These are phyloP conservation scores for Lithophane socia DNA, from an alignment of 2,888 invertebrate species.

Conservation along the genomic window DNA sequence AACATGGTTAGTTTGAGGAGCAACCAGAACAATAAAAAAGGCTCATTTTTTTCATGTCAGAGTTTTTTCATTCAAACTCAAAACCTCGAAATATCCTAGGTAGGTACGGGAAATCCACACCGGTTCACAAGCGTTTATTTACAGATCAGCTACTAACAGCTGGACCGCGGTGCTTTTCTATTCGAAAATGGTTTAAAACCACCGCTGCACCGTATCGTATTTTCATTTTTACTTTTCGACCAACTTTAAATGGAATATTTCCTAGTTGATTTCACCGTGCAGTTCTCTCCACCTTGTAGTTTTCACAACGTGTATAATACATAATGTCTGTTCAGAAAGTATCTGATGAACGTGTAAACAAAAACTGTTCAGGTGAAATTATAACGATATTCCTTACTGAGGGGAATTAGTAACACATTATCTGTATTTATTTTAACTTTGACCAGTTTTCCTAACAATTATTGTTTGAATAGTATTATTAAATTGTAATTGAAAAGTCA, in stretches of 20 bases:
- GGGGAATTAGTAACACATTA: not conserved
- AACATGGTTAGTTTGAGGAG: not conserved
- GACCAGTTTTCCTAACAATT: not conserved
- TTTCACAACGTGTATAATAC: not conserved
- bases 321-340: not conserved
- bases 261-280: too few relatives aligned
- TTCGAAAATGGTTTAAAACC: not conserved
- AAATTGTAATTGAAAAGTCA: not conserved
- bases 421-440: not conserved
- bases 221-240: not conserved
- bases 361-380: not conserved
- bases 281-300: not conserved
- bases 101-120: not conserved
- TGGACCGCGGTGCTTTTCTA: not conserved
- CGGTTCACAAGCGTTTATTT: not conserved
- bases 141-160: not conserved
- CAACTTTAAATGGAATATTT: not conserved
- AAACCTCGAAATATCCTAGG: too few relatives aligned
- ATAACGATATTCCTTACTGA: not conserved
- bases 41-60: not conserved
- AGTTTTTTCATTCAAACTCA: not conserved
- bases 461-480: not conserved
- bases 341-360: not conserved
- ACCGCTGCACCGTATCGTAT: not conserved
- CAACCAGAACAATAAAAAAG: not conserved